phyloP scores from a whole-genome alignment of 2,797 vertebrate species.

The Acipenser ruthenus region DNA sequence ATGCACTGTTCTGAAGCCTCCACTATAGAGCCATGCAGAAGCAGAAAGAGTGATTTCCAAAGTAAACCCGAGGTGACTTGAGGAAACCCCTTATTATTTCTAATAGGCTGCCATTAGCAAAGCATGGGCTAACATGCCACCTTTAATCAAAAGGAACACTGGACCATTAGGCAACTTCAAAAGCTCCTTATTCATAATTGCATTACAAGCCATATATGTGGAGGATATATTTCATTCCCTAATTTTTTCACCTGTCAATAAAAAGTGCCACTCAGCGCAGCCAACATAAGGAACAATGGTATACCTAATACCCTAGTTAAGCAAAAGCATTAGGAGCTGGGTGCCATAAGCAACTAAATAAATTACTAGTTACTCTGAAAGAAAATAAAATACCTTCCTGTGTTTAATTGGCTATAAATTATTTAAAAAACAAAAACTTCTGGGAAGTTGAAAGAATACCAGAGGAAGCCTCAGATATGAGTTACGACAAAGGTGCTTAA shows the following conservation, averaged over 20 bases:
- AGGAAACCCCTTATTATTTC: conserved; percentile 54
- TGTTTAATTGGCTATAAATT: conserved; percentile 73
- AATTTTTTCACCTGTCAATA: conserved; percentile 25
- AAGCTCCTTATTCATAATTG: conserved; percentile 44
- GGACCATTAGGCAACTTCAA: conserved; percentile 53
- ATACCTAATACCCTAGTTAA: conserved; percentile 35
- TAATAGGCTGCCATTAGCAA: conserved; percentile 48
- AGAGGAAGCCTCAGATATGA: too few relatives aligned
- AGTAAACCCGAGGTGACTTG: conserved; percentile 38
- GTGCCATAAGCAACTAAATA: conserved; percentile 40
- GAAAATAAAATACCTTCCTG: conserved; percentile 59
- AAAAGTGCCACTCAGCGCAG: background rate
- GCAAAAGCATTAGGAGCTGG: conserved; percentile 35
- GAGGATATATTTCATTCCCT: conserved; percentile 38
- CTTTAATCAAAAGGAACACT: conserved; percentile 57
- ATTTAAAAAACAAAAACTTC: background rate
- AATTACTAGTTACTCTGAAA: conserved; percentile 4
- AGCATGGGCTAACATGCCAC: conserved; percentile 46
- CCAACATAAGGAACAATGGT: conserved; percentile 25
- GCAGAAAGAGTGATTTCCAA: conserved; percentile 20
- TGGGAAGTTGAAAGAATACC: too few relatives aligned
- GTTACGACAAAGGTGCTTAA: too few relatives aligned
- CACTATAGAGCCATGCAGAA: conserved; percentile 11
- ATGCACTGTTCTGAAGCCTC: too few relatives aligned
- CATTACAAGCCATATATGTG: conserved; percentile 35